Conservation (phyloP, 2,797 vertebrate genomes). For the Amniataba percoides region DNA sequence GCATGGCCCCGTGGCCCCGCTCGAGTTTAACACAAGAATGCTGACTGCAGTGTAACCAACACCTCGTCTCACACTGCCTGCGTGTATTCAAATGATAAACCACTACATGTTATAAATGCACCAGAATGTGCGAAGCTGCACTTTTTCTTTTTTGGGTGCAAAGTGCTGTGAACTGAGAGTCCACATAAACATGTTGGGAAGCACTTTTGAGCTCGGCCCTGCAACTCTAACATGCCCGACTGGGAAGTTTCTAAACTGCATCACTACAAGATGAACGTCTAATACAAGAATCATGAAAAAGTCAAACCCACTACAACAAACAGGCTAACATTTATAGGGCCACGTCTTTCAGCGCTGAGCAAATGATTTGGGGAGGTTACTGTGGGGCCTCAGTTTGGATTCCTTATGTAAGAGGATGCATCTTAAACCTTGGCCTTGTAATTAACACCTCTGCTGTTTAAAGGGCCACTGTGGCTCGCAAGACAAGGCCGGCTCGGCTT, state of each 20-base stretch:
- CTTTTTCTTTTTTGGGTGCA: background rate
- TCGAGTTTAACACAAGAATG: constrained; percentile 70
- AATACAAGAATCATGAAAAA: background rate
- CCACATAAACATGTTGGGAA: background rate
- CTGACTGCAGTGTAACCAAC: constrained; percentile 78
- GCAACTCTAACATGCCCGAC: background rate
- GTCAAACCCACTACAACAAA: background rate
- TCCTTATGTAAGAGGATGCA: constrained; percentile 43
- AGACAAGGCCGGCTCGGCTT: constrained; percentile 55
- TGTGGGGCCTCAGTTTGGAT: constrained; percentile 25
- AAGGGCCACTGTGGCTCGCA: constrained; percentile 42
- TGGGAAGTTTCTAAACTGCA: background rate
- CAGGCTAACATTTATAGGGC: background rate
- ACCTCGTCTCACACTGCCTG: constrained; percentile 35
- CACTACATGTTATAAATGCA: constrained; percentile 47
- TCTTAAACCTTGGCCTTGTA: constrained; percentile 52
- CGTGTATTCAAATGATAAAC: constrained; percentile 27
- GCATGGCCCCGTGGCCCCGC: constrained; percentile 31
- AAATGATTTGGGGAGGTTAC: constrained; percentile 1
- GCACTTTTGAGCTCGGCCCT: background rate
- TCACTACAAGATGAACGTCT: background rate
- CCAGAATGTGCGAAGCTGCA: constrained; percentile 39
- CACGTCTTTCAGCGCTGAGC: constrained; percentile 24
- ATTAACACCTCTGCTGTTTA: constrained; percentile 53
- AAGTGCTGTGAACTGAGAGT: background rate